Base-by-base conservation (phyloP, 2,113 vertebrate genomes). In the Eulacestoma nigropectus region DNA sequence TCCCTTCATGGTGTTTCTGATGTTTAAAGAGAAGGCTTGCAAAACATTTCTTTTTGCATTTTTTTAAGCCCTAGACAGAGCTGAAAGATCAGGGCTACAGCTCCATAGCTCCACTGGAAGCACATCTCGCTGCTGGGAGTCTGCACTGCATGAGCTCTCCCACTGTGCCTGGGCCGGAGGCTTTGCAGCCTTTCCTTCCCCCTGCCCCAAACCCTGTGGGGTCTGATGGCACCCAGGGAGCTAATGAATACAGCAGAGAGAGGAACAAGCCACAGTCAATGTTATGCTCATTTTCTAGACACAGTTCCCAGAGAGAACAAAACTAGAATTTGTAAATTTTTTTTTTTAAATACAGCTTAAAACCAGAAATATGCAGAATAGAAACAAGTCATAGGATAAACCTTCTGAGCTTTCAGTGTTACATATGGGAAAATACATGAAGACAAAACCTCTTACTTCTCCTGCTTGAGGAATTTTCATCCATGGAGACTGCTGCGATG, bases 401-500 rank as follows among this genome's bases (percentile, higher is more conserved):
- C 30, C 15, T 84, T 67, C 59, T 33, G 33, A 76, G 74, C 44
- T 79, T 72, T 79, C 41, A 57, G 21, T 73, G 13, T 91, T 83
- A 42, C 30, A 5, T 12, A 14, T 13, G 41, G 46, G 55, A 60
- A 81, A 92, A 92, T 25, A 17, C 2, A 14, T 3, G 7, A 62
- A 46, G 5, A 10, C 64, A 80, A 49, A 47, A 22, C 4, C 15
- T 81, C 97, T 98, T 97, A 98, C 98, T 93, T 97, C 97, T 98
- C 27, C 77, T 89, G 78, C 95, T 96, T 0, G 57, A 84, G 88
- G 47, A 65, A 44, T 93, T 97, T 30, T 97, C 84, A 3, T 92
- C 74, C 1, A 78, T 96, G 50, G 97, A 98, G 57, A 98, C 91
- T 7, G 98, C 98, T 9, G 98, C 97, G 42, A 98, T 98, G 73